Evolutionary conservation across 1,140 invertebrate species (phyloP), one percentile per base, ranked within the genome.

Genomic region (Battus philenor): DNA sequence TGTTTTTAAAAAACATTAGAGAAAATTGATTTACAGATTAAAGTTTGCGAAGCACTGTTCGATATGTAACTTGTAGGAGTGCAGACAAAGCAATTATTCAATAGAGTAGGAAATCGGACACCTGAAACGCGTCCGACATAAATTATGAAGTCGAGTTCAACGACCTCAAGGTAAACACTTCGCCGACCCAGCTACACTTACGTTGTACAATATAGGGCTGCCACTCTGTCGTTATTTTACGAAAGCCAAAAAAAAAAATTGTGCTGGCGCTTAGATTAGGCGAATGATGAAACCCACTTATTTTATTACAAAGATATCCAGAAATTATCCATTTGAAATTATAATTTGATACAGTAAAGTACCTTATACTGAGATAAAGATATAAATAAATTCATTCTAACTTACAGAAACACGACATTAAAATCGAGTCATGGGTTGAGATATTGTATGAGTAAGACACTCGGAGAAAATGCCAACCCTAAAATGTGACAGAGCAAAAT

Each of bases 401-500:
- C 8, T 27, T 27, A 2, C n/a, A 6, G 5, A 27, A 2, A 27
- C 4, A n/a, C 24, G 24, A 27, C 2, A 27, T 9, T 6, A 4
- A 27, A 11, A 13, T 11, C 9, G 11, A 9, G 12, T 11, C 4
- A 6, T 11, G 1, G 1, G 4, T 30, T 30, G 29, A 9, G 5
- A 11, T 30, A 11, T 30, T 2, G 6, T 4, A 5, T 11, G n/a
- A n/a, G n/a, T n/a, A n/a, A n/a, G n/a, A n/a, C n/a, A n/a, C n/a
- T n/a, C n/a, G n/a, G n/a, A n/a, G n/a, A n/a, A n/a, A n/a, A n/a
- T n/a, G 34, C 15, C 38, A 41, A 41, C 38, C 38, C 38, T 41
- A 6, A 27, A 27, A 41, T 27, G 56, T 59, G 47, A 68, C 62
- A 66, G 61, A 59, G 74, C 52, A 68, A 69, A 68, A 77, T 55